Percentiles rank a stretch among this genome's conserved stretches.
Evolutionary conservation across 2,888 invertebrate species (phyloP).

Genomic region (Oscheius myriophilus): DNA sequence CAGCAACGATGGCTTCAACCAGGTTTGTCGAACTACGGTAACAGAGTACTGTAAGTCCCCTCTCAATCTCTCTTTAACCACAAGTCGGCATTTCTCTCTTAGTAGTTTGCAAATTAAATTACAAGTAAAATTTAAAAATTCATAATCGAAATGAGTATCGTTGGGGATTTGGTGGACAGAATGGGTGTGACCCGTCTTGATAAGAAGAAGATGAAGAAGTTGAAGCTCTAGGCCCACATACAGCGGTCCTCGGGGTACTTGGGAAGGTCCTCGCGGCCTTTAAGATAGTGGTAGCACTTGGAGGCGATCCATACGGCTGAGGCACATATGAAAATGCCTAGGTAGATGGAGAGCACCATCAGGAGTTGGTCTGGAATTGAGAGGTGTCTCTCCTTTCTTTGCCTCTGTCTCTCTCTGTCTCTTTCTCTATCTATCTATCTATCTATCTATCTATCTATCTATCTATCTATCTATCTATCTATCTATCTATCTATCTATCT

Average conservation of each 20-base stretch:
- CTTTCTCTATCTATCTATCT: too few species aligned
- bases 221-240: conserved; percentile 43
- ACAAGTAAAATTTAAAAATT: not conserved
- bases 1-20: too few species aligned
- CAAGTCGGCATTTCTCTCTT: not conserved
- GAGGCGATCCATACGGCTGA: conserved; percentile 58
- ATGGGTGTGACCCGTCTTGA: not conserved
- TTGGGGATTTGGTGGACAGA: not conserved
- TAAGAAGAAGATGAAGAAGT: not conserved
- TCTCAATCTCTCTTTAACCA: too few species aligned
- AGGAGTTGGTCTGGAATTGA: conserved; percentile 52
- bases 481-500: too few species aligned
- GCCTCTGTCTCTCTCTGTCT: too few species aligned
- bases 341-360: conserved; percentile 57
- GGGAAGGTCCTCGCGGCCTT: conserved; percentile 38
- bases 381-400: too few species aligned
- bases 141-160: conserved; percentile 12
- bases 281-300: conserved; percentile 56
- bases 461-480: too few species aligned
- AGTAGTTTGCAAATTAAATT: not conserved
- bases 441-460: too few species aligned
- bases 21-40: too few species aligned
- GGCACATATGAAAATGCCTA: conserved; percentile 52
- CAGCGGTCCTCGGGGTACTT: conserved; percentile 40
- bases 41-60: too few species aligned